Base-by-base conservation (phyloP, 2,888 invertebrate species). In the Eulithis prunata region DNA sequence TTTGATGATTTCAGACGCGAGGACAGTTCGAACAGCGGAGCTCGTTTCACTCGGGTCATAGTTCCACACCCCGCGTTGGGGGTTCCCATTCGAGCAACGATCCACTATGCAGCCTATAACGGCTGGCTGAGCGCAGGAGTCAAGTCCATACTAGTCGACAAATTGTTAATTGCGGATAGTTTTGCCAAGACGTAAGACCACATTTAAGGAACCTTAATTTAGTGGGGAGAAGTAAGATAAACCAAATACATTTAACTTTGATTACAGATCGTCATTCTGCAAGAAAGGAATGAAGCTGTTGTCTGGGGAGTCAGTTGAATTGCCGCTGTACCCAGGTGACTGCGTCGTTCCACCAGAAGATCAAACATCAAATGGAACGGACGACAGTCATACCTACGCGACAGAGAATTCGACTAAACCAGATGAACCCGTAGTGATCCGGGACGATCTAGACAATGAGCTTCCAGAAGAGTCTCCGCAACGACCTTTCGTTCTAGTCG, bases 61-160 rank as follows among this genome's bases (percentile, higher is more conserved):
- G 98, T 98, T 2, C 97, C 98, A 3, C 98, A 98, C 93, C 98
- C 98, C 0, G 96, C 96, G 28, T 90, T 98, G 68, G 95, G 96
- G 13, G 96, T 96, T 73, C 95, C 97, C 13, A 93, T 95, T 59
- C 94, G 95, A 38, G 94, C 96, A 0, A 95, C 97, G 80, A 94
- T 98, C 21, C 95, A 96, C 74, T 98, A 98, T 88, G 96, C 96
- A 7, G 97, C 97, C 0, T 98, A 98, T 90, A 96, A 96, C 72
- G 98, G 98, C 12, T 98, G 98, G 98, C 94, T 98, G 64, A 97
- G 96, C 41, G 97, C 97, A 21, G 98, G 97, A 1, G 93, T 97
- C 63, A 95, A 96, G 46, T 94, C 95, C 64, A 96, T 98, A 95
- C 95, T 95, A 75, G 94, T 98, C 68, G 96, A 98, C 87, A 97